These are phyloP conservation scores for Montifringilla adamsi DNA, from an alignment of 2,113 vertebrate genomes.

Conservation along the genomic window DNA sequence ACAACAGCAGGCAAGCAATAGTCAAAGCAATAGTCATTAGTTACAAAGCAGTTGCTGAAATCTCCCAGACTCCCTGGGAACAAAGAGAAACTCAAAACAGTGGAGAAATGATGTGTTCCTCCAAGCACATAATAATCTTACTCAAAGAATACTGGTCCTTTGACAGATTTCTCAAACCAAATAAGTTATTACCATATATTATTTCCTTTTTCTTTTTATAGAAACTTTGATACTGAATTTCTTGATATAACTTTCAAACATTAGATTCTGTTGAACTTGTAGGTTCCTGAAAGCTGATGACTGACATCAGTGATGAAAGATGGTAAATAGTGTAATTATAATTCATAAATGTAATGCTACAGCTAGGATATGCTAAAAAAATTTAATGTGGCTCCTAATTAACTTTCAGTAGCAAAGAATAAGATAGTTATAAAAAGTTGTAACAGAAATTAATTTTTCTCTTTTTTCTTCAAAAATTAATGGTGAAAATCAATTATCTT, in stretches of 20 bases:
- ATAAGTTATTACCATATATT: neutral
- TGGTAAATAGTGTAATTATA: slow-evolving; percentile 10
- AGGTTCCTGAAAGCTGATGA: neutral
- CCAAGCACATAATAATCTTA: neutral
- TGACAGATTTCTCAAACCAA: neutral
- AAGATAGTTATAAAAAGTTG: neutral
- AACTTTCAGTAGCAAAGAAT: neutral
- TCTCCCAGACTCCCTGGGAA: neutral
- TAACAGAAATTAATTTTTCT: neutral
- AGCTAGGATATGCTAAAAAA: neutral
- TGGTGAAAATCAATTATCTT: slow-evolving; percentile 10
- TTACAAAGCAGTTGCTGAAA: neutral
- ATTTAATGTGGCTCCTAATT: neutral
- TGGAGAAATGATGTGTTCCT: neutral
- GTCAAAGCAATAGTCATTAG: neutral
- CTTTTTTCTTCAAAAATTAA: neutral
- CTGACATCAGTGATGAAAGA: neutral
- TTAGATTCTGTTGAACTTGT: neutral
- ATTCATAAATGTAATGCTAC: neutral
- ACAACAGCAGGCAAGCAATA: neutral
- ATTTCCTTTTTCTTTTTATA: neutral
- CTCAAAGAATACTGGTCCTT: neutral
- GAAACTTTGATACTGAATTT: neutral
- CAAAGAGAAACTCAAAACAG: neutral
- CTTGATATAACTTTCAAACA: neutral